These are phyloP conservation scores for Lasioglossum villosulum DNA, from an alignment of 2,888 invertebrate genomes.

Conservation along the genomic window DNA sequence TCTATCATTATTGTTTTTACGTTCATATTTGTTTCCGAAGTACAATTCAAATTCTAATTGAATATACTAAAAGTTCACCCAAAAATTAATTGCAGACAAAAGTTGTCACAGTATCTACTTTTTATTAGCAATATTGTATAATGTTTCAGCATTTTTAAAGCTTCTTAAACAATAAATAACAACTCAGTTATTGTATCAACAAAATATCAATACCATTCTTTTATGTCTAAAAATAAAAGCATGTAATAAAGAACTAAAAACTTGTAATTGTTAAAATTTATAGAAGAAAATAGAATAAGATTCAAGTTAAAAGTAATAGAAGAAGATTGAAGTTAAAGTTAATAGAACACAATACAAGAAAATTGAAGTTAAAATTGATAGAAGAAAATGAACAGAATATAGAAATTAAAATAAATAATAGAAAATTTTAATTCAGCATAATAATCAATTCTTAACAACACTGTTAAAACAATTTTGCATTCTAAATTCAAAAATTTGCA, in stretches of 20 bases:
- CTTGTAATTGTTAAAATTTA: neutral
- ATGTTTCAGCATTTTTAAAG: neutral
- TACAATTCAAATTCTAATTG: too few relatives aligned
- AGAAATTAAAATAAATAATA: neutral
- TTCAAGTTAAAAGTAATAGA: too few relatives aligned
- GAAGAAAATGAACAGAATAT: neutral
- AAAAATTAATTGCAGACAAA: neutral
- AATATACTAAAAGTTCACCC: too few relatives aligned
- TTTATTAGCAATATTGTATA: neutral
- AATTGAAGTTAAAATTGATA: neutral
- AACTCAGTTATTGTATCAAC: neutral
- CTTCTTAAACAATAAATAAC: neutral
- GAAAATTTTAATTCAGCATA: neutral
- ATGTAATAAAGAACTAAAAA: neutral
- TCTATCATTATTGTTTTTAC: too few relatives aligned
- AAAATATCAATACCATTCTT: neutral
- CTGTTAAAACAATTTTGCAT: neutral
- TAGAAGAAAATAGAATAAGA: too few relatives aligned
- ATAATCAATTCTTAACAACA: neutral
- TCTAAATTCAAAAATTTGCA: neutral
- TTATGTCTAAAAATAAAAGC: neutral
- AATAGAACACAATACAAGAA: neutral
- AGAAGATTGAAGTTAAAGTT: too few relatives aligned
- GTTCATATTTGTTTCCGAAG: too few relatives aligned
- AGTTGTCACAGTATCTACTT: neutral